Evolutionary conservation across 2,797 vertebrate genomes (phyloP).

Genomic region (Dicrostonyx torquatus): DNA sequence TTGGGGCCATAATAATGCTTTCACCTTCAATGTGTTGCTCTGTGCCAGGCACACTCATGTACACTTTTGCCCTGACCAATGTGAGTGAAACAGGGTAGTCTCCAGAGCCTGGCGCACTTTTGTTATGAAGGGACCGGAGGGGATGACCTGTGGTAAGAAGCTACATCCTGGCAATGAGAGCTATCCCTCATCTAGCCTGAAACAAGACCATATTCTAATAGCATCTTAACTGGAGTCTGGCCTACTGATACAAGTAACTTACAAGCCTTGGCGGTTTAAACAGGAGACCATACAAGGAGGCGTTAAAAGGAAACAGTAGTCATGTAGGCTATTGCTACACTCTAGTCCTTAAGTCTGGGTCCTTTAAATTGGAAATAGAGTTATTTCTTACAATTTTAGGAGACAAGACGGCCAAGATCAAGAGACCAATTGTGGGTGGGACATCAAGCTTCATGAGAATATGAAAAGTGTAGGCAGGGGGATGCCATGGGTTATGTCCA

Average conservation of each 20-base stretch:
- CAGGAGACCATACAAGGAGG: not conserved
- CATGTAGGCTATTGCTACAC: not conserved
- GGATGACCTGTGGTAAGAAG: not conserved
- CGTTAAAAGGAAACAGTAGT: not conserved
- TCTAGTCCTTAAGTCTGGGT: not conserved
- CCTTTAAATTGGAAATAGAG: not conserved
- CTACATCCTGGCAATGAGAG: not conserved
- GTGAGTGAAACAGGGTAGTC: not conserved
- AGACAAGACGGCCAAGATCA: not conserved
- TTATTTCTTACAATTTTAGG: not conserved
- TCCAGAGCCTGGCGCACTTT: not conserved
- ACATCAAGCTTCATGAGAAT: not conserved
- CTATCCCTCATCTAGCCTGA: not conserved
- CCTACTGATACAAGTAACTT: not conserved
- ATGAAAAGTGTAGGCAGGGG: too few relatives aligned
- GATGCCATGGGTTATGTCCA: too few relatives aligned
- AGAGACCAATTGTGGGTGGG: accelerated
- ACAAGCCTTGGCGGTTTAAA: not conserved
- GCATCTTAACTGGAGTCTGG: not conserved
- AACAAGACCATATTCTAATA: not conserved
- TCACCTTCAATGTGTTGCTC: not conserved
- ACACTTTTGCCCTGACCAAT: not conserved
- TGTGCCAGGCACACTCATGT: not conserved
- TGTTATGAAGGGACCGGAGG: not conserved
- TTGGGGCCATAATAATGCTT: not conserved